Percentiles rank a stretch among this genome's conserved stretches.
Conservation (phyloP, 1,140 invertebrate species). For the Neodiprion lecontei region DNA sequence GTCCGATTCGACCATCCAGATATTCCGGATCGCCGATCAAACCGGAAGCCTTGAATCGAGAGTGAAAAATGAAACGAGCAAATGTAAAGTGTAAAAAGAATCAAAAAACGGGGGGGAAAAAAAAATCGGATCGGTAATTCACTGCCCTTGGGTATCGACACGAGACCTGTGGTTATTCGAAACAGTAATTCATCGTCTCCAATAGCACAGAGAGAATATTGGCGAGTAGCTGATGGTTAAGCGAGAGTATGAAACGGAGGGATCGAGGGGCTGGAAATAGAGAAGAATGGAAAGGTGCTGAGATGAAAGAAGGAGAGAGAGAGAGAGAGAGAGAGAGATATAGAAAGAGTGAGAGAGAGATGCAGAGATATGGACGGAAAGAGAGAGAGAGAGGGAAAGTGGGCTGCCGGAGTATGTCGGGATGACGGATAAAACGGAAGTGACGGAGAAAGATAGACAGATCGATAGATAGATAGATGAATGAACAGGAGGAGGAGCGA, state of each 20-base stretch:
- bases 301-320: too few relatives aligned
- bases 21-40: too few relatives aligned
- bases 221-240: neutral
- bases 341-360: neutral
- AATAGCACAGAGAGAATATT: neutral
- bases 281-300: too few relatives aligned
- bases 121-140: neutral
- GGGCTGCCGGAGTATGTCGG: conserved; percentile 13
- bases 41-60: too few relatives aligned
- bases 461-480: conserved; percentile 32
- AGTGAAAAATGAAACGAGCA: too few relatives aligned
- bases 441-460: conserved; percentile 22
- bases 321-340: neutral
- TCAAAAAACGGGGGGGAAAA: too few relatives aligned
- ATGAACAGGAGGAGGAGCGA: conserved; percentile 29
- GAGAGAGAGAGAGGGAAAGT: neutral
- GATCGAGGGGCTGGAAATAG: too few relatives aligned
- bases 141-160: neutral
- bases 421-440: conserved; percentile 33
- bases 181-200: neutral
- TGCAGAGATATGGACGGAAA: neutral
- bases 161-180: conserved; percentile 4
- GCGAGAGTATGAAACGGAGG: too few relatives aligned
- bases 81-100: too few relatives aligned
- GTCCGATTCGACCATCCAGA: too few relatives aligned